Percentiles rank a stretch among this genome's conserved stretches.
Conservation (phyloP, 2,888 invertebrate genomes). For the Drosophila subquinaria region DNA sequence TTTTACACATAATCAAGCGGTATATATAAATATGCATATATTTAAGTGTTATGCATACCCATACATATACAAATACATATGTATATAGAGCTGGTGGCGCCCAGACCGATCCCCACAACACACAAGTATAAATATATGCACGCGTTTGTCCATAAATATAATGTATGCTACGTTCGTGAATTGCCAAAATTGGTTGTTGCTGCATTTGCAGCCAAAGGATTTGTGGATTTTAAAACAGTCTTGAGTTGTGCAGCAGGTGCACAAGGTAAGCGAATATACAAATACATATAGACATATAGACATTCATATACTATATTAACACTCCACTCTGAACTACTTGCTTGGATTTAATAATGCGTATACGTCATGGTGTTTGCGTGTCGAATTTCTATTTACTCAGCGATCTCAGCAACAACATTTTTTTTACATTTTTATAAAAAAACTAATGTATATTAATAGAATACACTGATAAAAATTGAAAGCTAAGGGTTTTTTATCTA, state of each 20-base stretch:
- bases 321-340: slow-evolving; percentile 1
- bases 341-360: slow-evolving; percentile 47
- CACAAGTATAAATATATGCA: slow-evolving; percentile 35
- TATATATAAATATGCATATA: slow-evolving; percentile 11
- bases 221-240: slow-evolving; percentile 78
- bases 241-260: slow-evolving; percentile 59
- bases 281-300: background rate
- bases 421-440: background rate
- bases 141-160: slow-evolving; percentile 54
- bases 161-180: slow-evolving; percentile 78
- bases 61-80: slow-evolving; percentile 13
- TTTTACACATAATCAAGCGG: background rate
- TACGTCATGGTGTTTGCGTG: slow-evolving; percentile 68
- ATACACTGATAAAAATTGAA: too few relatives aligned
- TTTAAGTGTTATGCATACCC: slow-evolving; percentile 7
- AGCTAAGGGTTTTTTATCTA: too few relatives aligned
- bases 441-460: background rate
- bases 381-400: slow-evolving; percentile 39
- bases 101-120: slow-evolving; percentile 19
- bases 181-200: slow-evolving; percentile 80
- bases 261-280: slow-evolving; percentile 50
- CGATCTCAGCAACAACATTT: background rate
- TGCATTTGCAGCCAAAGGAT: slow-evolving; percentile 83
- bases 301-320: background rate
- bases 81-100: slow-evolving; percentile 17